Evolutionary conservation across 2,888 invertebrate genomes (phyloP), one percentile per base, ranked within the genome.

Genomic region (Napeogenes inachia): DNA sequence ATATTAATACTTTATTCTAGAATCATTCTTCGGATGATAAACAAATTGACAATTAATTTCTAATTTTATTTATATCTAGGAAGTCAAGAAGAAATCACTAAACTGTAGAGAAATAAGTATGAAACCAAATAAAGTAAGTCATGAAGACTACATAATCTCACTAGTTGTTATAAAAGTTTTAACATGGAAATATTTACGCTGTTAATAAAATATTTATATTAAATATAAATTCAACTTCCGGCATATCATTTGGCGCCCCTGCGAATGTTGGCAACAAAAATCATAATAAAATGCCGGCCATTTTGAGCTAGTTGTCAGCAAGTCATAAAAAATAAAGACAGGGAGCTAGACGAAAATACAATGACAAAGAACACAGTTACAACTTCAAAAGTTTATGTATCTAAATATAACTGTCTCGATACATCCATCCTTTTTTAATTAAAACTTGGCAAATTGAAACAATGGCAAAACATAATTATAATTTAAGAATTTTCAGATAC

Each of bases 381-480:
- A 42, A 42, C 42, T 3, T 42, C 10, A 42, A 42, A 42, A 10
- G 8, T 10, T 42, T 1, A 1, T 42, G 10, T 3, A 42, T 42
- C 42, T 42, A 42, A 8, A 42, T 10, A 42, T 42, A 42, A 10
- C 10, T 42, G 10, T 42, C 12, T 2, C 3, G 0, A 42, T 42
- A 42, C 10, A 42, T 42, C 12, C 10, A 42, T 8, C 10, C 12
- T 42, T 42, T 42, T 42, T 42, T 42, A 42, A 42, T 42, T 42
- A 42, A 42, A 42, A 10, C 42, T 42, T 42, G 42, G 42, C 42
- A 42, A 42, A 42, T 3, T 10, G 42, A 35, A 5, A 35, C 50
- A 57, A 59, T 57, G 47, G 57, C 64, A 55, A 63, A 62, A 65
- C 66, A 56, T 68, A 69, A 69, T 69, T 71, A 69, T 66, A 62